Conservation (phyloP, 2,113 vertebrate genomes). For the Charadrius vociferus region DNA sequence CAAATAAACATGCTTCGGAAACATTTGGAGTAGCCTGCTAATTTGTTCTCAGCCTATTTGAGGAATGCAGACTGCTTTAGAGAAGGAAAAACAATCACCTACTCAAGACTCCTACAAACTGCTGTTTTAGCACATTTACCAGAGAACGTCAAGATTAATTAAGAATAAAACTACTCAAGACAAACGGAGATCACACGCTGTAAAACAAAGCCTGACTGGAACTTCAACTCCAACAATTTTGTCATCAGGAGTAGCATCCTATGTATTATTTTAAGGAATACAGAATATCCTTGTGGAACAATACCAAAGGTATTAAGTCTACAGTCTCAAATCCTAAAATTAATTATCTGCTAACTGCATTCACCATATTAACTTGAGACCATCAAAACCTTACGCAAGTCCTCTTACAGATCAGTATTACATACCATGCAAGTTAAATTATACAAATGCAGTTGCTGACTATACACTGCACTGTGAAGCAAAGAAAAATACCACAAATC, state of each 20-base stretch:
- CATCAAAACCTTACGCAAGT: background rate
- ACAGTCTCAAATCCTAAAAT: background rate
- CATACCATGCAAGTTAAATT: background rate
- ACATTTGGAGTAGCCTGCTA: conserved; percentile 20
- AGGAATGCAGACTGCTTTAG: conserved; percentile 40
- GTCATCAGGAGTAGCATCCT: background rate
- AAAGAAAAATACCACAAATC: background rate
- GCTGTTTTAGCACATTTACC: conserved; percentile 55
- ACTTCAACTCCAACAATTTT: background rate
- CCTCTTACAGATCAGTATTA: background rate
- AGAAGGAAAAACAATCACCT: conserved; percentile 62
- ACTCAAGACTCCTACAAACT: conserved; percentile 63
- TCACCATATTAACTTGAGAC: background rate
- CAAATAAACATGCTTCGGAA: background rate
- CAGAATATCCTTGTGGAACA: background rate
- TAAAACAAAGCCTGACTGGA: conserved; percentile 22
- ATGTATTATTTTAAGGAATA: background rate
- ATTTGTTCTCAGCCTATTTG: conserved; percentile 31
- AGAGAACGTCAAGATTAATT: conserved; percentile 43
- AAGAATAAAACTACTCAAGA: conserved; percentile 51
- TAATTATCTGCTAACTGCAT: background rate
- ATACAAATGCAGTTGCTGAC: background rate
- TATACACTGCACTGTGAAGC: background rate
- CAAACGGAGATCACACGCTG: background rate
- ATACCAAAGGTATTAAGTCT: background rate